phyloP scores from a whole-genome alignment of 2,888 invertebrate genomes.

The Oxystoma pomonae region DNA sequence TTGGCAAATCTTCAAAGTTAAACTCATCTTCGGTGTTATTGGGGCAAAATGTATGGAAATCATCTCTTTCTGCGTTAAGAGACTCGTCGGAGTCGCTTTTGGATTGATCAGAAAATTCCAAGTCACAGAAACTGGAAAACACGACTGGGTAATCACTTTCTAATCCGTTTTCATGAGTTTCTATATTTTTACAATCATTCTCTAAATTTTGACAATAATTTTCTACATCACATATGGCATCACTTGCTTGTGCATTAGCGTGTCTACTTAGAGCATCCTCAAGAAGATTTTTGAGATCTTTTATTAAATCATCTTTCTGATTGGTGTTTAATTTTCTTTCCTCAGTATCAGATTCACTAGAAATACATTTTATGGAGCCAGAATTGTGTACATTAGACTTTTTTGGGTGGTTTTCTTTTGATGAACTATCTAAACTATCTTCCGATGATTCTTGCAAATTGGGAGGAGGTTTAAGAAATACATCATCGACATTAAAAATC shows the following conservation, averaged over 20 bases:
- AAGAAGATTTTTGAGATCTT: too few relatives aligned
- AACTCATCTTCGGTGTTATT: background rate
- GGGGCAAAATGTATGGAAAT: background rate
- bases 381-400: too few relatives aligned
- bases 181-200: too few relatives aligned
- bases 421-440: background rate
- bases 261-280: too few relatives aligned
- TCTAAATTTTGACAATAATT: too few relatives aligned
- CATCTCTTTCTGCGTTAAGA: background rate
- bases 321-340: too few relatives aligned
- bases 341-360: background rate
- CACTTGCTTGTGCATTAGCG: too few relatives aligned
- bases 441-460: background rate
- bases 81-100: background rate
- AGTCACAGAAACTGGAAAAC: background rate
- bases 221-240: too few relatives aligned
- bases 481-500: background rate
- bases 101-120: background rate
- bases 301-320: too few relatives aligned
- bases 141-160: background rate
- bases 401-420: too few relatives aligned
- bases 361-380: too few relatives aligned
- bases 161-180: background rate
- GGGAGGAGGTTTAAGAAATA: background rate
- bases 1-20: background rate